Evolutionary conservation across 2,888 invertebrate species (phyloP).

Genomic region (Cremastobaeus sp.): DNA sequence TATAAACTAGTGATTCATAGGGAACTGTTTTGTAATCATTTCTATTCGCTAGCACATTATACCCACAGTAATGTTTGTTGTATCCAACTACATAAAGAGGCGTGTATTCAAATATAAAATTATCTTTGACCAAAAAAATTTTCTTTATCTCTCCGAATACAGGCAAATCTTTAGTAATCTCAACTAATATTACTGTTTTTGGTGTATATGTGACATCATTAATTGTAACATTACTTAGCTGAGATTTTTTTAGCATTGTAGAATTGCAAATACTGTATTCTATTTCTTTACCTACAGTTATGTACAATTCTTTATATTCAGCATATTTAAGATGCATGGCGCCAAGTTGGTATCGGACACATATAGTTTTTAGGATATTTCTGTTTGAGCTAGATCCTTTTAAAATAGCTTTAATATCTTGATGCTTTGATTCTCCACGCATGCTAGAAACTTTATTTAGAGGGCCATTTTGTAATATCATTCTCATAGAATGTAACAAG

Average conservation of each 20-base stretch:
- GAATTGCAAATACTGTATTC: too few species aligned
- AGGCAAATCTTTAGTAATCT: conserved; percentile 11
- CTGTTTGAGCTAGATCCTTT: neutral
- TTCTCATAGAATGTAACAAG: conserved; percentile 13
- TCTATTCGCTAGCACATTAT: too few species aligned
- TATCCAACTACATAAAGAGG: conserved; percentile 18
- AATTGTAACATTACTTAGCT: conserved; percentile 15
- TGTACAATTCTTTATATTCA: too few species aligned
- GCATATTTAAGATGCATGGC: too few species aligned
- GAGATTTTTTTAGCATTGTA: too few species aligned
- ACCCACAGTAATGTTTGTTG: conserved; percentile 15
- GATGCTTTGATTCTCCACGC: conserved; percentile 35
- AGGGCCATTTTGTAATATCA: conserved; percentile 24
- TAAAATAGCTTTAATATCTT: conserved; percentile 3
- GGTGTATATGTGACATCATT: conserved; percentile 32
- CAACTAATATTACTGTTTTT: conserved; percentile 27
- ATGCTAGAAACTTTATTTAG: conserved; percentile 12
- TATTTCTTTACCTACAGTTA: too few species aligned
- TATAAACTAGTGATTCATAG: conserved; percentile 11
- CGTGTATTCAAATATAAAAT: conserved; percentile 18
- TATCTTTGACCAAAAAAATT: conserved; percentile 11
- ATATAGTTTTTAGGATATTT: neutral
- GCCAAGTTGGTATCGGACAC: neutral
- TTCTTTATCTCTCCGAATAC: conserved; percentile 33
- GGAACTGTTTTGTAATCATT: too few species aligned